Base-by-base conservation (phyloP, 2,888 invertebrate species). In the Acanthococcus lagerstroemiae region DNA sequence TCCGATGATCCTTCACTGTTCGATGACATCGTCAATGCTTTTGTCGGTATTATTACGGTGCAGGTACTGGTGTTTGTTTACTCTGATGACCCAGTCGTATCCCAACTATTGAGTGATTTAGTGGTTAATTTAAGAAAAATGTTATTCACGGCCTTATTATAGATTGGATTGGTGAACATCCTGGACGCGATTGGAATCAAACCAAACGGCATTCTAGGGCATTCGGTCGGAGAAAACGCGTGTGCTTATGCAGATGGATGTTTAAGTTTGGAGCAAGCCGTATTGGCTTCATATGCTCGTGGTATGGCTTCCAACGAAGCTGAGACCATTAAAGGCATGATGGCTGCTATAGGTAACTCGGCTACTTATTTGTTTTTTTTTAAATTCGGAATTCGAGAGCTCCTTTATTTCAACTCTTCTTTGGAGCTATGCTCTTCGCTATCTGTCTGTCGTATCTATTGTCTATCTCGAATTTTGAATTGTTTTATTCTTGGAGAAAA, bases 121-220 rank as follows among this genome's bases (percentile, higher is more conserved):
- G n/a, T n/a, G n/a, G n/a, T n/a, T n/a, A n/a, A n/a, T n/a, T n/a
- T n/a, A n/a, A n/a, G n/a, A n/a, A n/a, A n/a, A n/a, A n/a, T n/a
- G n/a, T n/a, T n/a, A n/a, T n/a, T n/a, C n/a, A n/a, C n/a, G n/a
- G n/a, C n/a, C 3, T 3, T 37, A 15, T 3, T 3, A 15, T 81
- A 83, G 80, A 84, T 87, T 70, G 81, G 77, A 15, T 73, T 83
- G 37, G 80, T 80, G 50, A 88, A 90, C 74, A 75, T 86, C 5
- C 76, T 90, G 56, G 77, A 76, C 57, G 77, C 76, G 3, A 73
- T 83, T 19, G 84, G 84, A 15, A 76, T 90, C 27, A 77, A 79
- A 56, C 86, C 88, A 9, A 87, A 89, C 75, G 84, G 84, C 46
- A 84, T 89, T 69, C 83, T 90, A 69, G 89, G 86, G 71, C 83